These are phyloP conservation scores for Sarcoramphus papa DNA, from an alignment of 2,797 vertebrate species.

Conservation along the genomic window DNA sequence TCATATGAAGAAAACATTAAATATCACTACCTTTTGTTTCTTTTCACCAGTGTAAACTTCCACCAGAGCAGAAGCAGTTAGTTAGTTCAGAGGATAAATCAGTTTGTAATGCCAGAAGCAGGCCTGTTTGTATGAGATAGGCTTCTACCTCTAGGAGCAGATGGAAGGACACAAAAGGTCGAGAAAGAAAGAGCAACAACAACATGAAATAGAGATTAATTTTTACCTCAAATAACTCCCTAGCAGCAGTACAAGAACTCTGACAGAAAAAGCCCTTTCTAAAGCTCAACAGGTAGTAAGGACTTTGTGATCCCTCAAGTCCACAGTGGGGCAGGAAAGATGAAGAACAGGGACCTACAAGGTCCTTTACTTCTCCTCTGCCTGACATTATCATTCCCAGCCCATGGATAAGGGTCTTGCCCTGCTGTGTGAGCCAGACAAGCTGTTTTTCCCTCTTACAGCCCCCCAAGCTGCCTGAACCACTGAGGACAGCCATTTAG, in stretches of 20 bases:
- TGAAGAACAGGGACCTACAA: not conserved
- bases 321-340: not conserved
- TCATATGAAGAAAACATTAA: not conserved
- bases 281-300: conserved; percentile 34
- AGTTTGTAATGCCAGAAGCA: not conserved
- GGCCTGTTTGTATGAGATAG: not conserved
- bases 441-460: not conserved
- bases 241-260: conserved; percentile 11
- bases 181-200: conserved; percentile 8
- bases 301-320: not conserved
- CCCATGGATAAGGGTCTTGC: not conserved
- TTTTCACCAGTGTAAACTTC: not conserved
- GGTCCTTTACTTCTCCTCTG: not conserved
- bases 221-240: conserved; percentile 19
- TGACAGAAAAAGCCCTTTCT: conserved; percentile 32
- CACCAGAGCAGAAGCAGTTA: not conserved
- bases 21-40: not conserved
- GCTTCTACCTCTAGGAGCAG: not conserved
- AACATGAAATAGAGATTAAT: conserved; percentile 8
- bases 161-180: conserved; percentile 16
- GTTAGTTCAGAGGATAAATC: not conserved
- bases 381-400: not conserved
- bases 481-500: not conserved
- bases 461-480: not conserved
- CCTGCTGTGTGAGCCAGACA: not conserved